Evolutionary conservation across 2,888 invertebrate species (phyloP), one percentile per base, ranked within the genome.

Genomic region (Hemicrepidius hirtus): DNA sequence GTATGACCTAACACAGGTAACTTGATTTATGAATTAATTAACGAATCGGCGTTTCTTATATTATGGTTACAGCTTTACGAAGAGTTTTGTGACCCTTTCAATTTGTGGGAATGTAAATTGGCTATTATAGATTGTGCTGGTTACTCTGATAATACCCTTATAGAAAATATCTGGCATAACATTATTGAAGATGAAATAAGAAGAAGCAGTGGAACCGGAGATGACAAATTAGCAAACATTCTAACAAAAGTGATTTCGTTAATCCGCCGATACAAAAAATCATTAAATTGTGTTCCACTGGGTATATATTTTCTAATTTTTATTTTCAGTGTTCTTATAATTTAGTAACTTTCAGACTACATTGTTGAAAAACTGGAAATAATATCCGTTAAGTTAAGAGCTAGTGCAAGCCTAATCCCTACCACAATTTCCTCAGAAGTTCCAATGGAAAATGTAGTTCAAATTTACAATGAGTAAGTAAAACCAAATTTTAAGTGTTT

Each of bases 91-190:
- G 96, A 97, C 81, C 94, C 94, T 2, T 95, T 95, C 85, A 92
- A 94, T 79, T 88, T 98, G 46, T 94, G 96, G 92, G 97, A 98
- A 86, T 95, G 97, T 85, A 97, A 98, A 87, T 88, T 99, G 69
- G 96, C 97, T 5, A 97, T 99, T 76, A 92, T 99, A 55, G 95
- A 97, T 81, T 97, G 97, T 84, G 97, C 98, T 5, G 96, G 97
- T 12, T 95, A 97, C 86, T 94, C 94, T 80, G 98, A 99, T 85
- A 91, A 93, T 0, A 89, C 94, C 71, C 88, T 98, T 9, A 94
- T 99, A 50, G 96, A 97, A 86, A 93, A 93, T 68, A 94, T 98
- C 64, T 98, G 98, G 98, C 92, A 92, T 74, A 94, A 95, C 83
- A 96, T 99, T 68, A 89, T 94, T 71, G 87, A 89, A 64, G 86